Base-by-base conservation (phyloP, 2,888 invertebrate species). In the Tubulanus polymorphus region DNA sequence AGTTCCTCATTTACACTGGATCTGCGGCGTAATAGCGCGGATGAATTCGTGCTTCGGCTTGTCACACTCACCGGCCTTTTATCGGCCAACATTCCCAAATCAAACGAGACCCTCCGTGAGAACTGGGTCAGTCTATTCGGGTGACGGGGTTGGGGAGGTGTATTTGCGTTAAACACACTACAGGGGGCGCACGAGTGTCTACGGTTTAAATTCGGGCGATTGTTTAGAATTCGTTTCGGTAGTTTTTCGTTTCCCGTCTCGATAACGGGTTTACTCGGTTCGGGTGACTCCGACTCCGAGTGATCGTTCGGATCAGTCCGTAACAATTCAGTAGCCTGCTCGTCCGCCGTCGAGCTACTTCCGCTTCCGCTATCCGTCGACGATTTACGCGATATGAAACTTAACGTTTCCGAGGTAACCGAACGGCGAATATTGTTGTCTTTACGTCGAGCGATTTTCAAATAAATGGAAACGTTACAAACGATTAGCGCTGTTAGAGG, bases 391-490 rank as follows among this genome's bases (percentile, higher is more conserved):
- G 59, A 59, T 10, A 62, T 64, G n/a, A 68, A 57, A 30, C 63
- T 58, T n/a, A 62, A 59, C 5, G 27, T 26, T 47, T 57, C 32
- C 1, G 63, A 63, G 1, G 64, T 61, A 48, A 72, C 48, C 3
- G 72, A 72, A 2, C 72, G 62, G 20, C 72, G 61, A n/a, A 72
- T 63, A 47, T 68, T 69, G 49, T 66, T 68, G 28, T 63, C 65
- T 54, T 72, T 71, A 18, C 72, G 48, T 35, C 63, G 62, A 3
- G 63, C 63, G 48, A 72, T 67, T 56, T 68, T 70, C 26, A 67
- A 60, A 53, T 69, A 71, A 27, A 72, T 67, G 5, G 68, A 68
- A 59, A 61, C 58, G 37, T 72, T 72, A 1, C 71, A 58, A 0
- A 65, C 60, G 37, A 67, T 57, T 48, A 72, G 54, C 12, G 63